Evolutionary conservation across 2,888 invertebrate genomes (phyloP), one percentile per base, ranked within the genome.

Genomic region (Xanthorhoe spadicearia): DNA sequence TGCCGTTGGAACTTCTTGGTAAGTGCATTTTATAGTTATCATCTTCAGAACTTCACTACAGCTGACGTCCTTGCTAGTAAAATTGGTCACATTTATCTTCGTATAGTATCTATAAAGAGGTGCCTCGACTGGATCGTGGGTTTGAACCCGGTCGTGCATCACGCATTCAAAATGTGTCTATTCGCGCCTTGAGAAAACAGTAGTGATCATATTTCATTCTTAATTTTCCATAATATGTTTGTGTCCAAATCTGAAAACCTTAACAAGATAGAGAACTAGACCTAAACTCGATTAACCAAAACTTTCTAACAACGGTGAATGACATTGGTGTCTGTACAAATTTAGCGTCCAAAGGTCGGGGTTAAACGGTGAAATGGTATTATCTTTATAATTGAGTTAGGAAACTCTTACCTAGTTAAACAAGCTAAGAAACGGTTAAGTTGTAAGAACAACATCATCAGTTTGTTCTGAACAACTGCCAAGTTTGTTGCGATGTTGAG

Each of bases 1-100:
- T 99, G 81, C 99, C 99, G 19, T 92, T 99, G 80, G 99, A 99
- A 88, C 94, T 99, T 66, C 95, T 99, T 71, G 99, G 95, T 94
- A 83, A 87, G 84, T 73, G 28, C 2, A 55, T 28, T 28, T 62
- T 17, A 50, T 51, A 23, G 23, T 23, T 23, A 23, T 23, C 4
- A 3, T 23, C 23, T 23, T 23, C 23, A 23, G 23, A 23, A 23
- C 23, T 23, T 23, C 1, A 1, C 23, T 23, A 23, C 23, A 23
- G 23, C 23, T 23, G 23, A 23, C 1, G 1, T 1, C 23, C 23
- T 23, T 4, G 23, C 23, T 23, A 23, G 23, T 4, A 23, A 23
- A 23, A 4, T 1, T 23, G 23, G 4, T 23, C 2, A 23, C 23
- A 35, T 35, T 35, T 35, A 6, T 35, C 35, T n/a, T n/a, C n/a